These are phyloP conservation scores for Semnornis frantzii DNA, from an alignment of 2,113 vertebrate genomes.

Conservation along the genomic window DNA sequence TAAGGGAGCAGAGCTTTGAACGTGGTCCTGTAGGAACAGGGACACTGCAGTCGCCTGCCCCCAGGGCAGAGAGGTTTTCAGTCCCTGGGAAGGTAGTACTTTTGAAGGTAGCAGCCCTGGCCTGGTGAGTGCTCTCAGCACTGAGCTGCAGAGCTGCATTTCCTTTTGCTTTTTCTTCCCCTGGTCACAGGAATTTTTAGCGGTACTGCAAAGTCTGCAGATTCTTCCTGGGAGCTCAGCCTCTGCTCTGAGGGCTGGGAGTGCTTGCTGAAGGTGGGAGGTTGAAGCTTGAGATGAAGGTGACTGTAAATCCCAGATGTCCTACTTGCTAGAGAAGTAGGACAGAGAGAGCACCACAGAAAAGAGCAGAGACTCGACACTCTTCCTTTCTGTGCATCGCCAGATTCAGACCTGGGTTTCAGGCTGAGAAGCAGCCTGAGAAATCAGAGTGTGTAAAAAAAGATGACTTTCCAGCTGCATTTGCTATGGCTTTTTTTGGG, in stretches of 20 bases:
- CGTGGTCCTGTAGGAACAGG: not conserved
- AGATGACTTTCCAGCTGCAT: not conserved
- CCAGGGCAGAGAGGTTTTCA: not conserved
- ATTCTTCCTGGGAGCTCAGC: not conserved
- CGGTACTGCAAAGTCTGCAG: not conserved
- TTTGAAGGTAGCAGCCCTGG: not conserved
- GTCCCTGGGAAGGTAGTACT: not conserved
- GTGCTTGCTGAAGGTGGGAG: not conserved
- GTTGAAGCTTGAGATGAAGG: not conserved
- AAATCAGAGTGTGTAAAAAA: not conserved
- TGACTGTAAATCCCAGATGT: conserved; percentile 17
- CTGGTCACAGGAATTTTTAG: not conserved
- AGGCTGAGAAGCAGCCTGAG: conserved; percentile 5
- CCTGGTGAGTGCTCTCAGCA: not conserved
- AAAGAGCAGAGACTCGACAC: not conserved
- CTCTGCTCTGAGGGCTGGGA: not conserved
- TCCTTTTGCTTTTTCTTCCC: not conserved
- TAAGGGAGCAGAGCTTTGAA: not conserved
- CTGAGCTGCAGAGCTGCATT: not conserved
- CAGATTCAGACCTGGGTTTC: not conserved
- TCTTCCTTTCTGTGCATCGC: not conserved
- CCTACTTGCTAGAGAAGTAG: conserved; percentile 19
- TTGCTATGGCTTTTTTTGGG: conserved; percentile 33
- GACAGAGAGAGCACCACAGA: not conserved
- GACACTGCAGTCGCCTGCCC: not conserved